These are phyloP conservation scores for Cotesia congregata DNA, from an alignment of 2,888 invertebrate genomes.

Conservation along the genomic window DNA sequence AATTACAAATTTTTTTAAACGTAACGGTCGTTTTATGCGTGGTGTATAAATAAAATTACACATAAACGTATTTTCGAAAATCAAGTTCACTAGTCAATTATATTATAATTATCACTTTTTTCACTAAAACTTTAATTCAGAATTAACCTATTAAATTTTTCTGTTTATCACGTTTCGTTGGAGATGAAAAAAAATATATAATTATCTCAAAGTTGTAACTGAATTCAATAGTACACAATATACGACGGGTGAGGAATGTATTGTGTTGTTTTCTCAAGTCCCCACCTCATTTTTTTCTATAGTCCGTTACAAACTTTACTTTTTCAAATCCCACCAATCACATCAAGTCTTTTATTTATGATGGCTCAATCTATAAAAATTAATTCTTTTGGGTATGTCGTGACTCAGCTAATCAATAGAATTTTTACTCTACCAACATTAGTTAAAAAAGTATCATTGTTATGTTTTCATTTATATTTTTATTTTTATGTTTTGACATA, in stretches of 20 bases:
- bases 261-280: neutral
- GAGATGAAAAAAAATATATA: neutral
- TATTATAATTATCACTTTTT: neutral
- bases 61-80: neutral
- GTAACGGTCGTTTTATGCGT: constrained; percentile 20
- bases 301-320: neutral
- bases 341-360: neutral
- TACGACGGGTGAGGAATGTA: neutral
- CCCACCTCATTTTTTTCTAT: neutral
- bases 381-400: neutral
- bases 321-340: neutral
- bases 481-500: neutral
- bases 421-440: neutral
- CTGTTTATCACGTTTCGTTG: neutral
- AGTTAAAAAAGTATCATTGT: neutral
- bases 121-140: neutral
- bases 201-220: neutral
- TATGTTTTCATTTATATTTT: neutral
- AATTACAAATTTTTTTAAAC: neutral
- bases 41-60: neutral
- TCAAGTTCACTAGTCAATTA: neutral
- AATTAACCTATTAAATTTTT: neutral
- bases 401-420: neutral
- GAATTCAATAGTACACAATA: neutral
- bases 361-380: neutral